Base-by-base conservation (phyloP, 2,888 invertebrate species). In the Thymelicus lineola region DNA sequence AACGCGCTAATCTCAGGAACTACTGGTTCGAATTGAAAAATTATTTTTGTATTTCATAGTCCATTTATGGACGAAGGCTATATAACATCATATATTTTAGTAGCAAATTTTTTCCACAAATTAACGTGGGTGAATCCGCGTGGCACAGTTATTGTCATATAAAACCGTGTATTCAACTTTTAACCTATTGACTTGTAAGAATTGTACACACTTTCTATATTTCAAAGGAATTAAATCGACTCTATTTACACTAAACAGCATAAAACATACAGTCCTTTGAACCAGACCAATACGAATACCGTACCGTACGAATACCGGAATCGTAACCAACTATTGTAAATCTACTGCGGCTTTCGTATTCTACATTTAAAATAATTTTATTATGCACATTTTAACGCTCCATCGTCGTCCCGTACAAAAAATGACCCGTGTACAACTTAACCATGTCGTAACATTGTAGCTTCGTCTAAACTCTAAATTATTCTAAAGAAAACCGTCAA, bases 401-500 rank as follows among this genome's bases (percentile, higher is more conserved):
- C 36, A n/a, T 61, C 38, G 38, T 42, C 42, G 63, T 50, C 17
- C 50, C 69, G 58, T 62, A 59, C 63, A 70, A 70, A 70, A 69
- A 70, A 58, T 36, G 57, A 45, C 61, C 69, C 69, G 58, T 57
- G 62, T 70, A 69, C 63, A 69, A 59, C 69, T 59, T 69, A 50
- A 63, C 69, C 50, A 64, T 69, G 69, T 64, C 63, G 69, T 63
- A 69, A 69, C 69, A 58, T 45, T 68, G 69, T 63, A 69, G 48
- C 58, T 69, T 69, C 59, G 55, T 57, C 69, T 70, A 59, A 70
- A 59, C 50, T 57, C 69, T 70, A 59, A 70, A 59, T 59, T 64
- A 58, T 59, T 63, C 17, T 50, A 64, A 70, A 70, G 69, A 83
- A 79, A 80, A 86, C 84, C 88, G 87, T 86, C 83, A 75, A 84